These are phyloP conservation scores for Lepus europaeus DNA, from an alignment of 2,113 vertebrate genomes.

Conservation along the genomic window DNA sequence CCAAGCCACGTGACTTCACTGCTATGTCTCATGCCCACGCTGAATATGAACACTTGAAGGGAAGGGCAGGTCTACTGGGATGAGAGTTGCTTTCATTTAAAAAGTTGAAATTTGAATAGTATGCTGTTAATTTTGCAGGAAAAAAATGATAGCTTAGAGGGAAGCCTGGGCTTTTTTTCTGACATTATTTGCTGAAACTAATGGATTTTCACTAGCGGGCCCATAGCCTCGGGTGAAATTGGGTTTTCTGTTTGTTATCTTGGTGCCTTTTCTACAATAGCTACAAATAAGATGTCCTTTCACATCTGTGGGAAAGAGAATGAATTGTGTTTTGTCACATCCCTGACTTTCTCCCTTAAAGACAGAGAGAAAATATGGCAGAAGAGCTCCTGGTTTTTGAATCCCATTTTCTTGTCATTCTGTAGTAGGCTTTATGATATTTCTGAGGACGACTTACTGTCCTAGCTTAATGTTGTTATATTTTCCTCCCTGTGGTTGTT, in stretches of 20 bases:
- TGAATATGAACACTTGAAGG: not conserved
- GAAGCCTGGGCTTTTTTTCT: not conserved
- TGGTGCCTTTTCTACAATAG: conserved; percentile 20
- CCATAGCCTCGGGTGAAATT: conserved; percentile 56
- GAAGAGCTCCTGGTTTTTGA: not conserved
- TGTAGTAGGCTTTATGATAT: not conserved
- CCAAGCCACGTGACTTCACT: too few relatives aligned
- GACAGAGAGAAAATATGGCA: conserved; percentile 12
- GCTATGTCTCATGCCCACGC: too few relatives aligned
- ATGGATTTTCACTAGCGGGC: conserved; percentile 1
- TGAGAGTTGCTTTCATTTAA: not conserved
- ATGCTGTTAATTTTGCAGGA: conserved; percentile 26
- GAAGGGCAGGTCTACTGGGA: not conserved
- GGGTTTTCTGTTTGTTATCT: conserved; percentile 50
- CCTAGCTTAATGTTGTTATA: conserved; percentile 26
- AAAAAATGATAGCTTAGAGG: not conserved
- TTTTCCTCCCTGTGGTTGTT: conserved; percentile 51
- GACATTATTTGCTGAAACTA: conserved; percentile 6
- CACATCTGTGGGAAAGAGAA: conserved; percentile 30
- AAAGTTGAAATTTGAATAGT: conserved; percentile 42
- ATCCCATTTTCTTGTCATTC: conserved; percentile 49
- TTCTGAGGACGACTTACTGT: not conserved
- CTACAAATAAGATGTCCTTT: conserved; percentile 60
- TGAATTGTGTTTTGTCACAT: conserved; percentile 54
- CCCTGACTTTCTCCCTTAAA: conserved; percentile 16